A percentile compares a stretch with the other conserved stretches of the same genome.
phyloP scores from a whole-genome alignment of 2,113 vertebrate species.

The Hippocampus barbouri region DNA sequence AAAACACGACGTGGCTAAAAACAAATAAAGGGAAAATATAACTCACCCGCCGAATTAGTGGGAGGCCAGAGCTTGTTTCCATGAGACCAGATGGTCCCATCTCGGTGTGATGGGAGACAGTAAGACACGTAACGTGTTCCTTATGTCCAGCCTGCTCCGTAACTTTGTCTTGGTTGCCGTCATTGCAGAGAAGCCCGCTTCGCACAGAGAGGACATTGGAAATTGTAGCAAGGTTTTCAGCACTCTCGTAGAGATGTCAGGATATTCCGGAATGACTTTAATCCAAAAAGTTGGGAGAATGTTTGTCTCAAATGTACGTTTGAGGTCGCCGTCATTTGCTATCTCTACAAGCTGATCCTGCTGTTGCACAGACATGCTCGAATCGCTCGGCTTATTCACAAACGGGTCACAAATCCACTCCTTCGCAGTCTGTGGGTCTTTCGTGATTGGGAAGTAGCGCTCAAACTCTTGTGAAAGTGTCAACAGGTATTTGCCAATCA shows the following conservation, averaged over 20 bases:
- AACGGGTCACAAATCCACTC: conserved; percentile 10
- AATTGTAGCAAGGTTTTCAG: conserved; percentile 22
- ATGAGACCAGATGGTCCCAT: no score
- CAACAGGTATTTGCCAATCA: neutral
- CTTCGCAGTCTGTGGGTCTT: neutral
- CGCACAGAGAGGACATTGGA: conserved; percentile 32
- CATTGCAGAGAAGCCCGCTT: conserved; percentile 25
- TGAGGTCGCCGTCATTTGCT: conserved; percentile 16
- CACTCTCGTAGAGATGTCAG: neutral
- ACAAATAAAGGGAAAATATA: no score
- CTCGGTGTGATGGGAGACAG: no score
- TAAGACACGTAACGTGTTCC: no score
- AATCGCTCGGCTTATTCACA: conserved; percentile 13
- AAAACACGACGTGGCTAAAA: no score
- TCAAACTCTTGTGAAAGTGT: neutral
- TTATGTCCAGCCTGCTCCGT: no score
- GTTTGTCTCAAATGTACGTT: conserved; percentile 19
- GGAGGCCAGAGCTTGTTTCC: no score
- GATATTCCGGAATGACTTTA: conserved; percentile 20
- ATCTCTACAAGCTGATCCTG: conserved; percentile 23
- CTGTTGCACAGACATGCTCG: conserved; percentile 6
- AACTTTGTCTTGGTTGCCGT: conserved; percentile 18
- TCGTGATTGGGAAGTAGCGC: neutral
- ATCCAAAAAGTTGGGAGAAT: conserved; percentile 19
- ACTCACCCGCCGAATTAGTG: no score